A percentile compares a stretch with the other conserved stretches of the same genome.
These are phyloP conservation scores for Hylia prasina DNA, from an alignment of 2,113 vertebrate species.

Conservation along the genomic window DNA sequence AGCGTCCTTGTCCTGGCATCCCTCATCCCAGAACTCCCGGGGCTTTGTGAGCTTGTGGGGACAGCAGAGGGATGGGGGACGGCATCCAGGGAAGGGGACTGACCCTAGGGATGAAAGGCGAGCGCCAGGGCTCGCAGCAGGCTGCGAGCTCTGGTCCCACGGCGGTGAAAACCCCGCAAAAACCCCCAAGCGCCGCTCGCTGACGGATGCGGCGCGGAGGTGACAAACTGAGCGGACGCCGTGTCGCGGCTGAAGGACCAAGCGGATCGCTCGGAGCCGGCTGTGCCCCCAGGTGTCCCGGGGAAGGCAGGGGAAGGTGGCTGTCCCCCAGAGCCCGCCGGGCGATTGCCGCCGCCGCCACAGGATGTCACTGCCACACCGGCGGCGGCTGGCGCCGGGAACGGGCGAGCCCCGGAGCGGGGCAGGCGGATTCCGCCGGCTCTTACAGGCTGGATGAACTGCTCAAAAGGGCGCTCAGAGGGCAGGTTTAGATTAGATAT, in stretches of 20 bases:
- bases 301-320: not conserved
- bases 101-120: accelerated
- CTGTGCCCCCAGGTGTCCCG: accelerated
- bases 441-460: not conserved
- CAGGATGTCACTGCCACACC: slow-evolving; percentile 60
- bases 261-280: accelerated
- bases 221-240: accelerated
- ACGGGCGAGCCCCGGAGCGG: not conserved
- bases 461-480: accelerated
- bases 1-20: not conserved
- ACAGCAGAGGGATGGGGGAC: not conserved
- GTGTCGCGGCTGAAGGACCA: accelerated
- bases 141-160: not conserved
- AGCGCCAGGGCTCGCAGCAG: not conserved
- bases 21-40: accelerated
- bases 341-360: not conserved
- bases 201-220: accelerated
- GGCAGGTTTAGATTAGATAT: not conserved
- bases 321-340: not conserved
- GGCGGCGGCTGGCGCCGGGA: not conserved
- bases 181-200: not conserved
- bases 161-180: accelerated
- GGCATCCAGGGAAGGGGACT: too few relatives aligned
- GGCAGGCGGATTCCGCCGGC: not conserved
- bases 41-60: not conserved